These are phyloP conservation scores for Macrosoma leucophasiata DNA, from an alignment of 2,888 invertebrate species.

Conservation along the genomic window DNA sequence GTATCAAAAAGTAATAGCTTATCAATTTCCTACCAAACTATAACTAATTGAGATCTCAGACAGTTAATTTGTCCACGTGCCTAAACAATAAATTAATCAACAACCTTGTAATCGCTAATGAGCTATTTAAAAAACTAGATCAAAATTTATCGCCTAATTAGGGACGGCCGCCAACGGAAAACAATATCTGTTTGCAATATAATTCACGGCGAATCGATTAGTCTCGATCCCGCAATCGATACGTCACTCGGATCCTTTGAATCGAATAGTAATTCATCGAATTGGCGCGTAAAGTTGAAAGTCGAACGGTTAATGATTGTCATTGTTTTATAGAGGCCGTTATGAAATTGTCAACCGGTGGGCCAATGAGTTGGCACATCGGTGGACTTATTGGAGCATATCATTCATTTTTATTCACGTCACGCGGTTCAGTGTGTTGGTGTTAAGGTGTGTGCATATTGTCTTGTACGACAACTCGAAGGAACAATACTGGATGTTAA, in stretches of 20 bases:
- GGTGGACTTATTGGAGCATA: conserved; percentile 68
- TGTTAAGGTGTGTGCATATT: conserved; percentile 29
- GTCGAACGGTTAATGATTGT: conserved; percentile 42
- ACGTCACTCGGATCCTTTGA: too few relatives aligned
- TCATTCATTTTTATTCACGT: conserved; percentile 58
- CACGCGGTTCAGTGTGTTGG: conserved; percentile 46
- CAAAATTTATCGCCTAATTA: conserved; percentile 50
- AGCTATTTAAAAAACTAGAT: conserved; percentile 50
- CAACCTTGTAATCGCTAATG: conserved; percentile 21
- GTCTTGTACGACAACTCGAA: too few relatives aligned
- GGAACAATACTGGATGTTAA: too few relatives aligned
- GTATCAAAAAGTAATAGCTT: too few relatives aligned
- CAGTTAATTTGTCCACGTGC: too few relatives aligned
- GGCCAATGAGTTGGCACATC: conserved; percentile 50
- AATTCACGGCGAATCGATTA: conserved; percentile 62
- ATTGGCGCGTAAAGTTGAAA: conserved; percentile 26
- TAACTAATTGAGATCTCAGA: too few relatives aligned
- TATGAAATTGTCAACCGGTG: conserved; percentile 55
- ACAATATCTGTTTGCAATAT: conserved; percentile 52
- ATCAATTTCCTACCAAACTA: too few relatives aligned
- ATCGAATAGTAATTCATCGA: too few relatives aligned
- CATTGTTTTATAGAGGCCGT: conserved; percentile 63
- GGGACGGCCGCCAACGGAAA: conserved; percentile 47
- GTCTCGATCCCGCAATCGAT: conserved; percentile 55
- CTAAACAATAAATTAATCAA: too few relatives aligned